phyloP scores from a whole-genome alignment of 1,140 invertebrate species.

The Phymorhynchus buccinoides region DNA sequence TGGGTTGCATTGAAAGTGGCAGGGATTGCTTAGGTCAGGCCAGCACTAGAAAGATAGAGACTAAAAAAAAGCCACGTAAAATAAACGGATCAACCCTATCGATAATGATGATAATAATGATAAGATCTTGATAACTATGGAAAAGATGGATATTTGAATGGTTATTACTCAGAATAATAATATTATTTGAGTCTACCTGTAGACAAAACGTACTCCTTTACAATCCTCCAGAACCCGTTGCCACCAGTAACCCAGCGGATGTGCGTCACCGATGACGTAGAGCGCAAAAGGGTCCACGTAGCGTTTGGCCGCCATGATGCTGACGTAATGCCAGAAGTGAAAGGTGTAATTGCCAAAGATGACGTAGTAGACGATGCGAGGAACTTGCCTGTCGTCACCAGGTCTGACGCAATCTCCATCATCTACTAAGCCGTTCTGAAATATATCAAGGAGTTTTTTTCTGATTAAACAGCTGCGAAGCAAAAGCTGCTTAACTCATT shows the following conservation, averaged over 20 bases:
- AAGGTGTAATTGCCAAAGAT: constrained; percentile 48
- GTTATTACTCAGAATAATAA: no score
- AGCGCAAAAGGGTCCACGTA: constrained; percentile 39
- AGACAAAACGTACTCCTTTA: constrained; percentile 31
- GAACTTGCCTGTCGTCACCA: constrained; percentile 36
- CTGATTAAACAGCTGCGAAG: no score
- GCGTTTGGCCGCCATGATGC: constrained; percentile 43
- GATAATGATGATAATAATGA: no score
- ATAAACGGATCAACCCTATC: no score
- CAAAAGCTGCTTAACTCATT: no score
- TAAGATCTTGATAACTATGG: no score
- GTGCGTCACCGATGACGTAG: constrained; percentile 48
- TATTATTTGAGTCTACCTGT: no score
- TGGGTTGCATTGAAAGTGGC: no score
- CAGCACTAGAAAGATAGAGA: no score
- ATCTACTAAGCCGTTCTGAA: background rate
- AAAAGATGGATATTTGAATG: no score
- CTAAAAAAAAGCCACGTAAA: no score
- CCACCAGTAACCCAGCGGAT: constrained; percentile 47
- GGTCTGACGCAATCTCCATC: constrained; percentile 12
- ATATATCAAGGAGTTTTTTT: background rate
- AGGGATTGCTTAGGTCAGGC: no score
- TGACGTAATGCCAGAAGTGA: constrained; percentile 47
- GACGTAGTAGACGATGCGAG: constrained; percentile 48
- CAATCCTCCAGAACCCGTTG: constrained; percentile 38